Percentiles rank a stretch among this genome's conserved stretches.
phyloP scores from a whole-genome alignment of 2,797 vertebrate genomes.

The Scyliorhinus canicula region DNA sequence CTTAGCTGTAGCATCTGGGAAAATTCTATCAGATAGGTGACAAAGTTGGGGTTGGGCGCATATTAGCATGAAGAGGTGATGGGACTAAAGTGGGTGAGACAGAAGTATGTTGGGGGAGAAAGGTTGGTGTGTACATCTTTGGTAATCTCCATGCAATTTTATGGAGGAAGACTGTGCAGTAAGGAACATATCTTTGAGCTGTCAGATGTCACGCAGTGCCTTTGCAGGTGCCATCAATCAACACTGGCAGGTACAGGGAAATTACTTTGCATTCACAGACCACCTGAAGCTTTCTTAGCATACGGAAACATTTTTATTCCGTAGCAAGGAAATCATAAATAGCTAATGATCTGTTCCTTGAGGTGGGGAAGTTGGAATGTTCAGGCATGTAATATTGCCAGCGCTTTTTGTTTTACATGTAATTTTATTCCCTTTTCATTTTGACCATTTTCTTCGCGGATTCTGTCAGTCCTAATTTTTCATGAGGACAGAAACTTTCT shows the following conservation, averaged over 20 bases:
- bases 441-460: not conserved
- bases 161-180: not conserved
- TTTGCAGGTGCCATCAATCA: slow-evolving; percentile 27
- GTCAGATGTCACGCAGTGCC: slow-evolving; percentile 6
- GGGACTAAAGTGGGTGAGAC: not conserved
- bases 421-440: not conserved
- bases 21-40: not conserved
- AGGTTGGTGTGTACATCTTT: not conserved
- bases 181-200: not conserved
- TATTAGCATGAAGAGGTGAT: not conserved
- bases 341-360: not conserved
- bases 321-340: not conserved
- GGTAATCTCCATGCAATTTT: not conserved
- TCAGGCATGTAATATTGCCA: not conserved
- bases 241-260: not conserved
- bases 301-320: not conserved
- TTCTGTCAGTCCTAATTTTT: not conserved
- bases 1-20: not conserved
- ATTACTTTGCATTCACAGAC: slow-evolving; percentile 16
- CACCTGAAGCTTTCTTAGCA: slow-evolving; percentile 13
- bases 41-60: too few species aligned
- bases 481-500: not conserved
- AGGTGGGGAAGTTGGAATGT: too few species aligned
- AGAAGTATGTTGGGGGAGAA: not conserved
- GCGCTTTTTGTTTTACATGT: not conserved